Evolutionary conservation across 2,113 vertebrate genomes (phyloP).

Genomic region (Semnornis frantzii): DNA sequence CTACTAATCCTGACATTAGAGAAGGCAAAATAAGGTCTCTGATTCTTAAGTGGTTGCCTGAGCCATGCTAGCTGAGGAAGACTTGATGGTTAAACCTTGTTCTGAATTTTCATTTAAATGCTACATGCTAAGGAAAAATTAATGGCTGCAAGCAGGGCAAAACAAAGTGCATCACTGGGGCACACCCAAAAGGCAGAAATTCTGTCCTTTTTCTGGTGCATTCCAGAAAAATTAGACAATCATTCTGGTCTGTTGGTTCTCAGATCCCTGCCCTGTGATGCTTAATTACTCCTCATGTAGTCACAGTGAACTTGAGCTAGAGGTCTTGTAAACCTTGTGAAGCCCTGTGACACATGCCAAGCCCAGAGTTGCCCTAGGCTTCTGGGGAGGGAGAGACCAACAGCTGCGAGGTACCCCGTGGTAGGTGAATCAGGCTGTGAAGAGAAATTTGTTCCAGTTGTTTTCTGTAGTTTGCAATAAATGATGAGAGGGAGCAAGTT

Average conservation of each 20-base stretch:
- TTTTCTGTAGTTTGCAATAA: not conserved
- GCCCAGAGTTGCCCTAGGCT: not conserved
- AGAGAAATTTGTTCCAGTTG: not conserved
- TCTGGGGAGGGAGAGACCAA: not conserved
- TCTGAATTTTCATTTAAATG: not conserved
- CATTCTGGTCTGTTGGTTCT: not conserved
- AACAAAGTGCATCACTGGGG: not conserved
- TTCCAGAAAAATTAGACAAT: not conserved
- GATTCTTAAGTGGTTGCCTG: not conserved
- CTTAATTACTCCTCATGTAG: not conserved
- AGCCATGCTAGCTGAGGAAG: not conserved
- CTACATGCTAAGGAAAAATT: not conserved
- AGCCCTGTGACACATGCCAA: not conserved
- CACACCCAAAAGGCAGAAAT: not conserved
- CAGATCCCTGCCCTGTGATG: not conserved
- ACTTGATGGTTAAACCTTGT: not conserved
- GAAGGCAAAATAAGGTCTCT: not conserved
- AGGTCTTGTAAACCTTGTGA: not conserved
- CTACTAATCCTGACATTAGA: not conserved
- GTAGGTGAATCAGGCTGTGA: not conserved
- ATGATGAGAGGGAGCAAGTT: not conserved
- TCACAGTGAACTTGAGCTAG: not conserved
- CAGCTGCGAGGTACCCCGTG: accelerated
- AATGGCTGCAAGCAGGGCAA: not conserved
- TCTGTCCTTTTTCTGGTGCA: not conserved